Evolutionary conservation across 2,888 invertebrate species (phyloP).

Genomic region (Polyploca ridens): DNA sequence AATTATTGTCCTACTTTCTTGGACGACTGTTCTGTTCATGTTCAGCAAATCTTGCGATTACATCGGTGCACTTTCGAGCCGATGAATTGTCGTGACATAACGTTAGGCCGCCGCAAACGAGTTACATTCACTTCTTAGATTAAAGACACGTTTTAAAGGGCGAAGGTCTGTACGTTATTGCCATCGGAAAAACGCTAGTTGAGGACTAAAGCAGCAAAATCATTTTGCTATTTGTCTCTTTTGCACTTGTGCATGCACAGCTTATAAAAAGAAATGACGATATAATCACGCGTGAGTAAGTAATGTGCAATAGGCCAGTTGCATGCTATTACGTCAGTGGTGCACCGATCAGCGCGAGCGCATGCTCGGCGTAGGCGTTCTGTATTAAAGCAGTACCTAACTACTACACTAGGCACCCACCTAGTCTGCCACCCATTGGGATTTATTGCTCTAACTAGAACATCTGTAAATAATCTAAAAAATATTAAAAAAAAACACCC

Average conservation of each 20-base stretch:
- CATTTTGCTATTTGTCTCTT: conserved; percentile 31
- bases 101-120: conserved; percentile 36
- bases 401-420: conserved; percentile 43
- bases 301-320: conserved; percentile 51
- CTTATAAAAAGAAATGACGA: conserved; percentile 33
- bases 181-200: conserved; percentile 15
- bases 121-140: conserved; percentile 45
- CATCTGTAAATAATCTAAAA: conserved; percentile 25
- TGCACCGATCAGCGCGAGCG: conserved; percentile 43
- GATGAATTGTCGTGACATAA: conserved; percentile 59
- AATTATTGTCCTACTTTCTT: conserved; percentile 76
- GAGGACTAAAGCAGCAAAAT: not conserved
- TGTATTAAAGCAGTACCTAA: conserved; percentile 32
- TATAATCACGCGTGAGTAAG: conserved; percentile 32
- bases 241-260: conserved; percentile 32
- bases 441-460: conserved; percentile 25
- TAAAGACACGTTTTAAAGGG: conserved; percentile 24
- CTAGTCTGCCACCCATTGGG: conserved; percentile 35
- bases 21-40: conserved; percentile 32
- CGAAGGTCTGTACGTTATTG: conserved; percentile 26
- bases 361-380: conserved; percentile 41
- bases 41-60: conserved; percentile 52
- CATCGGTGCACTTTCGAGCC: conserved; percentile 60
- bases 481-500: conserved; percentile 16
- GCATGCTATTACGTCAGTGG: conserved; percentile 59